Conservation (phyloP, 2,888 invertebrate species). For the Trichogramma evanescens region DNA sequence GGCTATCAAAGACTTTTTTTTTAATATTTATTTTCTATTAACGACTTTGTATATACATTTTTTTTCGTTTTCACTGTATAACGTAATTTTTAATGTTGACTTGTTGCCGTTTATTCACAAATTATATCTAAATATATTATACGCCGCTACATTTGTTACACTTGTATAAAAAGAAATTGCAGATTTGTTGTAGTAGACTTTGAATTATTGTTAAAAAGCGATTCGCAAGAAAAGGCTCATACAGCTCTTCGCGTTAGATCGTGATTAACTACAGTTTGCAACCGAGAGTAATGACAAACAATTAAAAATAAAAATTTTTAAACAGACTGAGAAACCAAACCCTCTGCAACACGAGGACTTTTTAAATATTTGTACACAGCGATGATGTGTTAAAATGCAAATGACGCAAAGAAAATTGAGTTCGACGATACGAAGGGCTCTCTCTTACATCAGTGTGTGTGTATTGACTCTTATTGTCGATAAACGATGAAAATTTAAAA, state of each 20-base stretch:
- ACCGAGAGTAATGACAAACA: constrained; percentile 2
- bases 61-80: constrained; percentile 11
- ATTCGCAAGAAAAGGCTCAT: no score
- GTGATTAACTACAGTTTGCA: no score
- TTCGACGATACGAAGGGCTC: no score
- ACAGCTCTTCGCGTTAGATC: no score
- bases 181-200: not conserved
- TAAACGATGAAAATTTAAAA: no score
- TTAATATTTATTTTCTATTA: constrained; percentile 7
- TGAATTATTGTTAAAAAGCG: not conserved
- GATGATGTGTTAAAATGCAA: no score
- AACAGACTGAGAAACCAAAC: constrained; percentile 2
- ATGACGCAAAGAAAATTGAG: no score
- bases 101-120: constrained; percentile 14
- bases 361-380: no score
- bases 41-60: constrained; percentile 5
- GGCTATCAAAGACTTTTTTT: constrained; percentile 26
- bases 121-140: not conserved
- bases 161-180: not conserved
- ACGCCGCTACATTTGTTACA: not conserved
- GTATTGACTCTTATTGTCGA: no score
- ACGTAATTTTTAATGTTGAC: constrained; percentile 8
- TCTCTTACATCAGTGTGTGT: no score
- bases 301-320: not conserved
- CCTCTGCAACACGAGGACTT: constrained; percentile 19